Evolutionary conservation across 2,888 invertebrate genomes (phyloP), one percentile per base, ranked within the genome.

Genomic region (Acanthopleura granulata): DNA sequence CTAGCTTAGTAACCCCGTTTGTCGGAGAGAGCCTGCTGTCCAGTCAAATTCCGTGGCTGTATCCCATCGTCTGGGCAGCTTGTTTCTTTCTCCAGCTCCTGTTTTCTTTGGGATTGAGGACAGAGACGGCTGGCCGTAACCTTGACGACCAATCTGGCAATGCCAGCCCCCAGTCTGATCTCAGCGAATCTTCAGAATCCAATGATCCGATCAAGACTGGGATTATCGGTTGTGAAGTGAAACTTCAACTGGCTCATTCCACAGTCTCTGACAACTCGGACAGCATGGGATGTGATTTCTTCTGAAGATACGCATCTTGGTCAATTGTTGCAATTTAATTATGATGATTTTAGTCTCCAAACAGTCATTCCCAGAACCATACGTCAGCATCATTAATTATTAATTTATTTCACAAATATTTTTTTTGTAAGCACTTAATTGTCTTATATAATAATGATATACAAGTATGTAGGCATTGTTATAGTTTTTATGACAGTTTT

Each of bases 1-100:
- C 86, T 22, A 84, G 84, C 30, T 72, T 86, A 15, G 75, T 86
- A 0, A 85, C 85, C 12, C 81, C 87, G 0, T 87, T 86, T 79
- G 76, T 84, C 15, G 86, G 84, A 12, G 86, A 84, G 9, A 76
- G 81, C 3, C 78, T 87, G n/a, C 73, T 87, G 18, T 84, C 82
- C 12, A 84, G 83, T 49, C 74, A 79, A 22, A 79, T 83, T 40
- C 77, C 76, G 4, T 86, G 87, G 87, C 72, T 86, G 15, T 87
- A 87, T 74, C 87, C 87, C 0, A 80, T 84, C 0, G 85, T 86
- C 0, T 85, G 85, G 78, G 80, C 84, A 0, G 77, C 70, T n/a
- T 81, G 83, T 30, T 87, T 87, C 75, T 72, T 82, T 0, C 61
- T 85, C 14, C 85, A 86, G 78, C 82, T 81, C 74, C 40, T 82